These are phyloP conservation scores for Perca schrenkii DNA, from an alignment of 2,113 vertebrate genomes.

Conservation along the genomic window DNA sequence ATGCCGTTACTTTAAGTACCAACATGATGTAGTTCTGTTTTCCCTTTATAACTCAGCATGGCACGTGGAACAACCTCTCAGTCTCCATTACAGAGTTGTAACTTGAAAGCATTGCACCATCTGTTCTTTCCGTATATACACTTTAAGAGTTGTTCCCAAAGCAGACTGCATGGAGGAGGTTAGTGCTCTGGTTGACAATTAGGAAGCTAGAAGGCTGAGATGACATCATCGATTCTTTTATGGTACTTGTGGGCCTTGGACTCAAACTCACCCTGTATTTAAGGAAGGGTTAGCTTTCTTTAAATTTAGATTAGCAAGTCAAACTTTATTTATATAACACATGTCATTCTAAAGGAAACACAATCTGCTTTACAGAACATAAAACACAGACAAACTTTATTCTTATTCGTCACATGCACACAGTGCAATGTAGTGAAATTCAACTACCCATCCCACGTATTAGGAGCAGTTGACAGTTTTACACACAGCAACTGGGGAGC, in stretches of 20 bases:
- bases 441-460: too few relatives aligned
- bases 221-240: slow-evolving; percentile 16
- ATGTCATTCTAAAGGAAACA: background rate
- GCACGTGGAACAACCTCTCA: background rate
- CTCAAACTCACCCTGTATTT: slow-evolving; percentile 19
- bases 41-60: slow-evolving; percentile 4
- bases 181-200: background rate
- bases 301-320: slow-evolving; percentile 16
- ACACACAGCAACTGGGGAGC: too few relatives aligned
- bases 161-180: background rate
- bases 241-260: background rate
- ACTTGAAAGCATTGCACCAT: background rate
- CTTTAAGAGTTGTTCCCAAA: background rate
- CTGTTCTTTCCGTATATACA: background rate
- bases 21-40: slow-evolving; percentile 2
- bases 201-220: background rate
- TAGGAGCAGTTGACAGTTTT: too few relatives aligned
- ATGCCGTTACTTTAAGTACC: slow-evolving; percentile 8
- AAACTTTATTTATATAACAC: background rate
- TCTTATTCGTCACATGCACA: too few relatives aligned
- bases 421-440: too few relatives aligned
- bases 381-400: too few relatives aligned
- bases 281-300: background rate
- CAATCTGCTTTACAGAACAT: background rate
- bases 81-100: background rate